Base-by-base conservation (phyloP, 2,113 vertebrate genomes). In the Vidua chalybeata region DNA sequence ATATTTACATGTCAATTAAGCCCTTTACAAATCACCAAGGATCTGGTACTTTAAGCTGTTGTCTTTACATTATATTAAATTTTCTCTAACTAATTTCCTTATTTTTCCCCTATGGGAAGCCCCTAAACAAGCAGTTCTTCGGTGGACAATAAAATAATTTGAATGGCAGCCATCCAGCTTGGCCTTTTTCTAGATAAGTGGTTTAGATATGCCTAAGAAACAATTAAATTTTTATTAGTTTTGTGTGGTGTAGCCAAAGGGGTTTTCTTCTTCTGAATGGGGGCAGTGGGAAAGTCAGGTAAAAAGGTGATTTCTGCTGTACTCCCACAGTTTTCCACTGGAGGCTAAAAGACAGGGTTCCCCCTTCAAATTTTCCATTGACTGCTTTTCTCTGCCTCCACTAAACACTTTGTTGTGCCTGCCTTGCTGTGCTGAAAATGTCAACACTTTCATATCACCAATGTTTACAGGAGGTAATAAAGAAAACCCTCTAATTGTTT, bases 71-170 rank as follows among this genome's bases (percentile, higher is more conserved):
- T 96, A 91, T 97, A 98, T 97, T 97, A 97, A 90, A 94, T 91
- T 97, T 95, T 97, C 92, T 96, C 89, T 84, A 91, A 82, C 67
- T 97, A 89, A 96, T 97, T 98, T 98, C 97, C 97, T 97, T 97
- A 93, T 94, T 97, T 97, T 94, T 94, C 94, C 97, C 97, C 39
- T 27, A 62, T 93, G 97, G 89, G 88, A 94, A 96, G 93, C 79
- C 81, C 69, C 89, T 82, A 90, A 95, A 86, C 79, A 90, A 97
- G 93, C 74, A 68, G 37, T 51, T 95, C 89, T 92, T 94, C 66
- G 30, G 68, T 87, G 95, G 79, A 77, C 49, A 84, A 75, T 93
- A 92, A 96, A 97, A 87, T 85, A 46, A 72, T 90, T 92, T 91
- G 72, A 92, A 95, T 72, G 76, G 97, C 97, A 95, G 45, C 20